Conservation (phyloP, 2,888 invertebrate genomes). For the Plagodis dolabraria region DNA sequence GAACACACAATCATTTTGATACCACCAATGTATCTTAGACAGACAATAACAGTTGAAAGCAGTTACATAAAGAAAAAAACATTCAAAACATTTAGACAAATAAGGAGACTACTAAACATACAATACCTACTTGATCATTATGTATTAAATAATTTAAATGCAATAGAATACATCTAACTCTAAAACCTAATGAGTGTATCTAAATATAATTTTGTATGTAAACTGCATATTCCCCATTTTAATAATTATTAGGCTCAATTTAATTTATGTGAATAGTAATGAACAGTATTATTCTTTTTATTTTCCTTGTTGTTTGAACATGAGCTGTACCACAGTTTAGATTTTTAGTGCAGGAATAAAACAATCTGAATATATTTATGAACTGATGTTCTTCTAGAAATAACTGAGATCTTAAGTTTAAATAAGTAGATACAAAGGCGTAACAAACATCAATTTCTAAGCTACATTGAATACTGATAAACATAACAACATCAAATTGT, state of each 20-base stretch:
- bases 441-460: slow-evolving; percentile 24
- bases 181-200: no score
- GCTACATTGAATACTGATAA: slow-evolving; percentile 30
- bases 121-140: slow-evolving; percentile 1
- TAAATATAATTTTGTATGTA: no score
- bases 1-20: slow-evolving; percentile 14
- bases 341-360: background rate
- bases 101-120: slow-evolving; percentile 11
- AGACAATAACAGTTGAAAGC: slow-evolving; percentile 13
- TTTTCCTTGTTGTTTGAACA: no score
- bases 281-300: no score
- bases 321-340: no score
- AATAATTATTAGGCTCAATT: no score
- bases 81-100: slow-evolving; percentile 9
- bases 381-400: slow-evolving; percentile 1
- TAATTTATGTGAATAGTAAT: no score
- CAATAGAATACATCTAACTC: slow-evolving; percentile 11
- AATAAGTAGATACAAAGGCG: slow-evolving; percentile 9
- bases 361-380: background rate
- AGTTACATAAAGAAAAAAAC: slow-evolving; percentile 6
- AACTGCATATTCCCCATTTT: no score
- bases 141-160: slow-evolving; percentile 21
- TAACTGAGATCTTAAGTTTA: slow-evolving; percentile 28
- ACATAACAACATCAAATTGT: slow-evolving; percentile 10
- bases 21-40: slow-evolving; percentile 8